phyloP scores from a whole-genome alignment of 2,113 vertebrate genomes.

The Carlito syrichta region DNA sequence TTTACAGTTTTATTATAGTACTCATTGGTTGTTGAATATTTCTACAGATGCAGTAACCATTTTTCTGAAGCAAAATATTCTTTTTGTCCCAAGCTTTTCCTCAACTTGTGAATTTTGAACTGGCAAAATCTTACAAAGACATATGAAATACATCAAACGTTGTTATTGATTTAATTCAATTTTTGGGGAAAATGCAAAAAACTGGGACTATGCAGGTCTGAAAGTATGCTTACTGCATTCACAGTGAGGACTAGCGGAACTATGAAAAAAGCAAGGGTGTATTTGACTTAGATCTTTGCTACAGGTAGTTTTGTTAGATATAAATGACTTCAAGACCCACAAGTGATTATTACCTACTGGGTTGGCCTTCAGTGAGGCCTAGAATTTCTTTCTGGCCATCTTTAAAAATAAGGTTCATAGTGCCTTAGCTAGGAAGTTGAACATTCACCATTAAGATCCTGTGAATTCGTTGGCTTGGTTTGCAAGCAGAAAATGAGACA shows the following conservation, averaged over 20 bases:
- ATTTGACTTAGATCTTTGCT: constrained; percentile 8
- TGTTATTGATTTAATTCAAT: neutral
- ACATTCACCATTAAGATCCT: neutral
- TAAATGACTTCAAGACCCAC: neutral
- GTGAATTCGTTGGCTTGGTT: neutral
- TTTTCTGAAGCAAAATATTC: constrained; percentile 13
- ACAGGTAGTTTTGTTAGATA: neutral
- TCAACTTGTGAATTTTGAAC: constrained; percentile 14
- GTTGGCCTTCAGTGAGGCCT: neutral
- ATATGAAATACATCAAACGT: constrained; percentile 3
- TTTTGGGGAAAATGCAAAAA: neutral
- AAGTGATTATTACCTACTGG: neutral
- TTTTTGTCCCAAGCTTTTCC: neutral
- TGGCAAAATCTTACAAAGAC: constrained; percentile 20
- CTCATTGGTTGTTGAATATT: neutral
- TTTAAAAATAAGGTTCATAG: neutral
- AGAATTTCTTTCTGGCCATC: neutral
- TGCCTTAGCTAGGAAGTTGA: neutral
- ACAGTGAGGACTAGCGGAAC: neutral
- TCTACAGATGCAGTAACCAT: neutral
- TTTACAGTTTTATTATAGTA: neutral
- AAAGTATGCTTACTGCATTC: neutral
- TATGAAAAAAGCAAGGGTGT: neutral
- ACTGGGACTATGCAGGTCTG: neutral
- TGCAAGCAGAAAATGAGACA: neutral